phyloP scores from a whole-genome alignment of 2,888 invertebrate species.

The Stegana nigrithorax region DNA sequence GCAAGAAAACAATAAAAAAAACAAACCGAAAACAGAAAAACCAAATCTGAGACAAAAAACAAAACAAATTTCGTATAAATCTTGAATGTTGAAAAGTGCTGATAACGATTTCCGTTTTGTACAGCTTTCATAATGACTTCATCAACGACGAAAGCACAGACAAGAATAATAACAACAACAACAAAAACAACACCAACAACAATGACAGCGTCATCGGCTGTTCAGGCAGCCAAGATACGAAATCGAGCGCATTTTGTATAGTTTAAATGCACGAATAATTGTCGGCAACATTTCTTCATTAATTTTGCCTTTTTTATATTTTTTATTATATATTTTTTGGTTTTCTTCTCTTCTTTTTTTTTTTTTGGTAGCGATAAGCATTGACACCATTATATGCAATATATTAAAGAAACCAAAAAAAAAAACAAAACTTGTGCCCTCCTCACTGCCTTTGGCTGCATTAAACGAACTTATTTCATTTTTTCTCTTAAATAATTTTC shows the following conservation, averaged over 20 bases:
- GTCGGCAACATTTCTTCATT: slow-evolving; percentile 1
- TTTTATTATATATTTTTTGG: not conserved
- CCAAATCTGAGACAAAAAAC: slow-evolving; percentile 39
- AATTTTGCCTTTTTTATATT: slow-evolving; percentile 10
- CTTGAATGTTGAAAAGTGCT: slow-evolving; percentile 46
- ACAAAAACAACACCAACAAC: too few species aligned
- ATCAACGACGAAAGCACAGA: slow-evolving; percentile 43
- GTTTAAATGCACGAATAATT: not conserved
- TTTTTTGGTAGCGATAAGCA: slow-evolving; percentile 47
- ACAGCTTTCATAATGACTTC: slow-evolving; percentile 49
- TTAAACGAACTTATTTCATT: slow-evolving; percentile 12
- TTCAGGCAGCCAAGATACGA: not conserved
- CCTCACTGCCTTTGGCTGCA: slow-evolving; percentile 41
- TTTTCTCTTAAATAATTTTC: slow-evolving; percentile 40
- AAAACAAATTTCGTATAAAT: not conserved
- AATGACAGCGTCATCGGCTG: not conserved
- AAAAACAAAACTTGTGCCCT: slow-evolving; percentile 31
- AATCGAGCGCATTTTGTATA: not conserved
- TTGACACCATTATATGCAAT: slow-evolving; percentile 57
- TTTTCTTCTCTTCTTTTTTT: slow-evolving; percentile 24
- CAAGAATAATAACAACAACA: not conserved
- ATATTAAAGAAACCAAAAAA: slow-evolving; percentile 25
- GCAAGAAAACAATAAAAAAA: slow-evolving; percentile 15
- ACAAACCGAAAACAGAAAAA: slow-evolving; percentile 17
- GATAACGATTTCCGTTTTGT: slow-evolving; percentile 55